Evolutionary conservation across 2,113 vertebrate genomes (phyloP).

Genomic region (Ia io): DNA sequence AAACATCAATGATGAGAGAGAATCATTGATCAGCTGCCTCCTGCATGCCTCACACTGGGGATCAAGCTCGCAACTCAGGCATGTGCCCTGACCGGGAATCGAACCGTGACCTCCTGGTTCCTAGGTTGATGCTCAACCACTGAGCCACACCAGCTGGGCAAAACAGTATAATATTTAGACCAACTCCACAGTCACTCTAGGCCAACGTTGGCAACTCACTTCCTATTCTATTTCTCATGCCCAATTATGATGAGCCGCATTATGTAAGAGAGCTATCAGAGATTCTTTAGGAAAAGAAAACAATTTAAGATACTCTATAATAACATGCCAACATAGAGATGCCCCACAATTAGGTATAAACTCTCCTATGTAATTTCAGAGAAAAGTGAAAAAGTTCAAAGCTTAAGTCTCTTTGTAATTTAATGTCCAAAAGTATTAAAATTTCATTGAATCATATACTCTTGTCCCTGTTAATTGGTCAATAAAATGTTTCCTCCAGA

Average conservation of each 20-base stretch:
- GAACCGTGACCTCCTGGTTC: too few species aligned
- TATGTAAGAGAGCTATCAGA: neutral
- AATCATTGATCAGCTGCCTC: too few species aligned
- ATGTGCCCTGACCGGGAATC: too few species aligned
- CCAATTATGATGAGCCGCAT: neutral
- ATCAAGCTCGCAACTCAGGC: too few species aligned
- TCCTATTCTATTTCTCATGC: neutral
- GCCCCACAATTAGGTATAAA: neutral
- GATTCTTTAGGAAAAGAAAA: slow-evolving; percentile 10
- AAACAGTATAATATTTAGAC: neutral
- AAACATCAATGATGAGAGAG: too few species aligned
- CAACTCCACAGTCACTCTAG: neutral
- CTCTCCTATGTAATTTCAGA: neutral
- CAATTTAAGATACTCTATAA: neutral
- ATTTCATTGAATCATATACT: neutral
- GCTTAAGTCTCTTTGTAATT: neutral
- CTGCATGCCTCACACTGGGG: too few species aligned
- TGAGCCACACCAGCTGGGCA: too few species aligned
- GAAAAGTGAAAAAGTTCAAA: neutral
- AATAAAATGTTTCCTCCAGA: neutral
- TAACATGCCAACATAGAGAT: neutral
- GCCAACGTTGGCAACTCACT: neutral
- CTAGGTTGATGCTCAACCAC: too few species aligned
- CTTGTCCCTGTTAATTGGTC: neutral
- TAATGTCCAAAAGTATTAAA: neutral